A percentile compares a stretch with the other conserved stretches of the same genome.
Conservation (phyloP, 2,113 vertebrate genomes). For the Amphiprion percula region DNA sequence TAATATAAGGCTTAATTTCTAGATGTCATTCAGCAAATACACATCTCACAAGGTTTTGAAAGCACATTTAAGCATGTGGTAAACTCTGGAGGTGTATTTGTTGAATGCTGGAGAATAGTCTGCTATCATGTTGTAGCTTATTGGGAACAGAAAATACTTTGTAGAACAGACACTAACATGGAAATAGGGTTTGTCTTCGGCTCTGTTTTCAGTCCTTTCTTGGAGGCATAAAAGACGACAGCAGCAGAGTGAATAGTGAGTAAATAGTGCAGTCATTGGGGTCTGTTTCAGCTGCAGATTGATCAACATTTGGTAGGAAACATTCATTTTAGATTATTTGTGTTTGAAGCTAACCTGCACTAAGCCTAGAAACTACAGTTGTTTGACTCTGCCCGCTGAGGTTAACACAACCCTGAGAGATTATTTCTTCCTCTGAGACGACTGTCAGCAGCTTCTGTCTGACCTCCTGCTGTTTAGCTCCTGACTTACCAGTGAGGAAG, state of each 20-base stretch:
- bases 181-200: too few species aligned
- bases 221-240: too few species aligned
- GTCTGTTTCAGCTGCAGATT: too few species aligned
- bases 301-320: too few species aligned
- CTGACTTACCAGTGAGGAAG: conserved; percentile 23
- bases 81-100: not conserved
- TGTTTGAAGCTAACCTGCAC: not conserved
- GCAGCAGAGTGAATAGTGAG: too few species aligned
- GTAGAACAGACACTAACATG: too few species aligned
- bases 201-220: too few species aligned
- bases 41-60: not conserved
- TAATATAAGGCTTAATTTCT: not conserved
- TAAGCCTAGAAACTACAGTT: not conserved
- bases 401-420: conserved; percentile 5
- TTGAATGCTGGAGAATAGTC: not conserved
- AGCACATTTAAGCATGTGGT: not conserved
- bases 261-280: too few species aligned
- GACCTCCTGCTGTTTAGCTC: conserved; percentile 15
- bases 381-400: not conserved
- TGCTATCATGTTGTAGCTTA: too few species aligned
- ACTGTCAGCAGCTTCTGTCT: conserved; percentile 27
- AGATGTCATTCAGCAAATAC: not conserved
- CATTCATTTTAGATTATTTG: too few species aligned
- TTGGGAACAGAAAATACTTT: too few species aligned
- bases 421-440: conserved; percentile 42